phyloP scores from a whole-genome alignment of 1,140 invertebrate species.

The Drosophila paulistorum region DNA sequence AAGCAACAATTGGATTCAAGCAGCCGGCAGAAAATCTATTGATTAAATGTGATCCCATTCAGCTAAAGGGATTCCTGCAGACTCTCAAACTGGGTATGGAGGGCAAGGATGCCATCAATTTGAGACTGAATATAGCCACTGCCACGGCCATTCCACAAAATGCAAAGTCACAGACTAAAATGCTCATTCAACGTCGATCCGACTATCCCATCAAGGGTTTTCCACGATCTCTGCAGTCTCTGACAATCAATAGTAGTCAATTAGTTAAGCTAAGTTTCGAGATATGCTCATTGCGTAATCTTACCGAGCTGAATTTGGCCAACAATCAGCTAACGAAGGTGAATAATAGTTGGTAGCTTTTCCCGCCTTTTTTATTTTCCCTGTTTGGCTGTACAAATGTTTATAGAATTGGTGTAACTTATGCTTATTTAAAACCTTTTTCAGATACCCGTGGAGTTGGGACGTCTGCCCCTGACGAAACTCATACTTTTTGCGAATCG shows the following conservation, averaged over 20 bases:
- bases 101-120: conserved; percentile 85
- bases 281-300: conserved; percentile 86
- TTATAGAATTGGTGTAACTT: background rate
- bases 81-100: conserved; percentile 86
- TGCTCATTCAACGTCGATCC: conserved; percentile 85
- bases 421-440: background rate
- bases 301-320: conserved; percentile 89
- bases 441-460: conserved; percentile 89
- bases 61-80: conserved; percentile 88
- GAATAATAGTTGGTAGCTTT: background rate
- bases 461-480: conserved; percentile 86
- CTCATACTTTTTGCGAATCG: conserved; percentile 89
- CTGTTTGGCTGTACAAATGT: too few species aligned
- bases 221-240: conserved; percentile 83
- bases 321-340: conserved; percentile 88
- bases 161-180: conserved; percentile 84
- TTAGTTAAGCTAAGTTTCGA: conserved; percentile 87
- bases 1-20: conserved; percentile 88
- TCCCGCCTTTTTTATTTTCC: background rate
- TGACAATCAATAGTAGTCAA: conserved; percentile 85
- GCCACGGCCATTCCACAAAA: conserved; percentile 84
- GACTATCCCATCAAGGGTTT: conserved; percentile 89
- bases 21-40: conserved; percentile 88
- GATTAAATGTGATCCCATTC: conserved; percentile 87
- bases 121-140: conserved; percentile 84